Evolutionary conservation across 2,888 invertebrate species (phyloP), one percentile per base, ranked within the genome.

Genomic region (Cheiracanthium punctorium): DNA sequence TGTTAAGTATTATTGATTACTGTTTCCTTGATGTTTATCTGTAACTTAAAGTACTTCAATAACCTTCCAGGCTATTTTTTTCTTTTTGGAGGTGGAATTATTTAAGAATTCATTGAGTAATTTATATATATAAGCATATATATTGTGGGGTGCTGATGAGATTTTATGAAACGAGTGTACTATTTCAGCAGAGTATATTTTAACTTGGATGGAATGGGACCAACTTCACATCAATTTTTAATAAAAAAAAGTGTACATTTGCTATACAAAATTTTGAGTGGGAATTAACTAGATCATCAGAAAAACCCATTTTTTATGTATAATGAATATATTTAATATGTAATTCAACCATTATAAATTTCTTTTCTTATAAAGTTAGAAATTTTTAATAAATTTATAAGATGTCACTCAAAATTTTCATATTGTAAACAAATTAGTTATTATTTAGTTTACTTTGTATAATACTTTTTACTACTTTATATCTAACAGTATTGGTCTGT

Each of bases 221-320:
- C 58, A 58, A 58, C 58, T 58, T 58, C 58, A 58, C 58, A 58
- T 17, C 24, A 58, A 58, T 58, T 58, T 58, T 58, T 58, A 17
- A 1, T 58, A 58, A 58, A 58, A 24, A 58, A 58, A 58, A 24
- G 20, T 58, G 2, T 58, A 58, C 24, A 48, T 48, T 48, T 48
- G 10, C 14, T 48, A 48, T 12, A 17, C 58, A 58, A 58, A 58
- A 58, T 58, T 58, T 58, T 48, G 14, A 48, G 12, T 37, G 37
- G 37, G 37, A 37, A 37, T 4, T 37, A 37, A 37, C 10, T 37
- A 37, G 4, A 10, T 37, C 10, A 37, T 37, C 4, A 37, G 10
- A 37, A 7, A 37, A 37, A 37, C 37, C 4, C 37, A 10, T 37
- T 37, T 4, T 7, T 37, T 37, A 10, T n/a, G n/a, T n/a, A 37